A percentile compares a stretch with the other conserved stretches of the same genome.
These are phyloP conservation scores for Crossocerus cetratus DNA, from an alignment of 2,888 invertebrate genomes.

Conservation along the genomic window DNA sequence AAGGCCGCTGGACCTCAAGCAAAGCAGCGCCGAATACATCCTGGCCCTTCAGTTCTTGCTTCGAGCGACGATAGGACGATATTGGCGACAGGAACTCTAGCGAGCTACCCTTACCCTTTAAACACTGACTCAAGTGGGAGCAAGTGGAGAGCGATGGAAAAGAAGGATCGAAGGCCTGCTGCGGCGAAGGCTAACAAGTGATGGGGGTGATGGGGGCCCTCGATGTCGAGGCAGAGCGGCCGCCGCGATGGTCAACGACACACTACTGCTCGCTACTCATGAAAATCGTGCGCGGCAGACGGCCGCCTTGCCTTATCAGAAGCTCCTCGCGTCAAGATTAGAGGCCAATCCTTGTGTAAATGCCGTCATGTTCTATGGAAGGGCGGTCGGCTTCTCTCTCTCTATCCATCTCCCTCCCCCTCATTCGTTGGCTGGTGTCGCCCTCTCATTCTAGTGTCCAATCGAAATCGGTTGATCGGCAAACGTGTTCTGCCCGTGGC, in stretches of 20 bases:
- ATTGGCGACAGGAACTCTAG: too few relatives aligned
- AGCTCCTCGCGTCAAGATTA: constrained; percentile 39
- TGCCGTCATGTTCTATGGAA: neutral
- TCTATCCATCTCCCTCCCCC: too few relatives aligned
- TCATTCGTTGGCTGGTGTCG: neutral
- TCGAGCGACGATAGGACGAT: too few relatives aligned
- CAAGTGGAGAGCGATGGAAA: neutral
- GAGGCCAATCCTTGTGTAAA: constrained; percentile 34
- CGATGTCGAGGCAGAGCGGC: constrained; percentile 40
- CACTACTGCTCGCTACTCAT: constrained; percentile 20
- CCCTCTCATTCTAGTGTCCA: neutral
- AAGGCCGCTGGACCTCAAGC: constrained; percentile 56
- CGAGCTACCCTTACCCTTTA: too few relatives aligned
- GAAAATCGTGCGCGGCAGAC: constrained; percentile 31
- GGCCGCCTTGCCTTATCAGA: constrained; percentile 52
- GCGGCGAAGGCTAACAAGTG: neutral
- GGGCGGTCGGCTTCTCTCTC: neutral
- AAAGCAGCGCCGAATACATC: constrained; percentile 67
- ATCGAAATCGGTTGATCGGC: neutral
- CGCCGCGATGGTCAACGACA: constrained; percentile 54
- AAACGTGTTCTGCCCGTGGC: neutral
- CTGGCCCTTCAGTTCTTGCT: constrained; percentile 7
- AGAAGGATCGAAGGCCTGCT: neutral
- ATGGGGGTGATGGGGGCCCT: constrained; percentile 18
- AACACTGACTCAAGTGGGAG: neutral